Percentiles rank a stretch among this genome's conserved stretches.
phyloP scores from a whole-genome alignment of 2,888 invertebrate genomes.

The Protophormia terraenovae region DNA sequence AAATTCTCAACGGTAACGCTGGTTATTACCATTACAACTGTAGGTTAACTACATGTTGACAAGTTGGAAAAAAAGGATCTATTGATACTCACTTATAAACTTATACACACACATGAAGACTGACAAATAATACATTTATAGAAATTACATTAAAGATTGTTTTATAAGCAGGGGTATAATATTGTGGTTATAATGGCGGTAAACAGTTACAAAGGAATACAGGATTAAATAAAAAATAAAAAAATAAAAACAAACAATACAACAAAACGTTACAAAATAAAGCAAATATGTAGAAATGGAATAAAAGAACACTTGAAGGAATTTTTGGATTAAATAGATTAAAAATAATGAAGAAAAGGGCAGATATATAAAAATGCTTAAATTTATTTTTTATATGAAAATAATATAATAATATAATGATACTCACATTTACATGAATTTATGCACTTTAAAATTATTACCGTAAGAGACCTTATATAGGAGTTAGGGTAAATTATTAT shows the following conservation, averaged over 20 bases:
- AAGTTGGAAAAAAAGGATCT: neutral
- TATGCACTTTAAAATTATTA: too few species aligned
- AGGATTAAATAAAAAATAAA: neutral
- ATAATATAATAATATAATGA: too few species aligned
- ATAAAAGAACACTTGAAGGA: neutral
- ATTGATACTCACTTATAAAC: neutral
- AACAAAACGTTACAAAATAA: conserved; percentile 17
- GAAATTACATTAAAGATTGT: conserved; percentile 22
- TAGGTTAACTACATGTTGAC: too few species aligned
- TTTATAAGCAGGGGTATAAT: neutral
- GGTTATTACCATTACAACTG: too few species aligned
- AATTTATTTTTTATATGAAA: too few species aligned
- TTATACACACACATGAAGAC: neutral
- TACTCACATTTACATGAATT: too few species aligned
- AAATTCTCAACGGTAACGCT: too few species aligned
- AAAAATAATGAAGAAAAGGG: too few species aligned
- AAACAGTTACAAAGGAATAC: neutral
- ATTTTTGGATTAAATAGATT: too few species aligned
- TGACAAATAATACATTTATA: conserved; percentile 7
- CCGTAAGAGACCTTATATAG: too few species aligned
- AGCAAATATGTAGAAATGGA: neutral
- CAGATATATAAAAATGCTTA: too few species aligned
- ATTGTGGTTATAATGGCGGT: conserved; percentile 12
- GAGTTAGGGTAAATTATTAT: too few species aligned
- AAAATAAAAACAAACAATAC: neutral